phyloP scores from a whole-genome alignment of 1,140 invertebrate species.

The Wiebesia pumilae region DNA sequence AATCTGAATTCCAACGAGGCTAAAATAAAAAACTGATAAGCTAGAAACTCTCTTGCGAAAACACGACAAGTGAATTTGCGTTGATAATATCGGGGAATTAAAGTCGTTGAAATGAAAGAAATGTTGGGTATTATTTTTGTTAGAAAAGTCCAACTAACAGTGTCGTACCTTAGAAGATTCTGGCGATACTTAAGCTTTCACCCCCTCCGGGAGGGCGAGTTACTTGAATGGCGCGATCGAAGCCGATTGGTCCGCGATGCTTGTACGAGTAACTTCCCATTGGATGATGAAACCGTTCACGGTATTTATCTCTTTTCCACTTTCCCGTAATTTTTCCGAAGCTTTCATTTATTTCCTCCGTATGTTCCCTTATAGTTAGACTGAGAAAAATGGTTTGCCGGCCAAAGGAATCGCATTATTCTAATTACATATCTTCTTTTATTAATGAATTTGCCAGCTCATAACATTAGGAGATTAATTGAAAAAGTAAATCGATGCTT shows the following conservation, averaged over 20 bases:
- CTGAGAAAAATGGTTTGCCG: background rate
- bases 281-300: conserved; percentile 4
- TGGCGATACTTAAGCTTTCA: conserved; percentile 58
- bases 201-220: conserved; percentile 54
- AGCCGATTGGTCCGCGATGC: conserved; percentile 57
- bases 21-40: no score
- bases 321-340: background rate
- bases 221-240: conserved; percentile 49
- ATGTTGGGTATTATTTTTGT: conserved; percentile 11
- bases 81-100: background rate
- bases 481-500: background rate
- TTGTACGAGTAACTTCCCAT: conserved; percentile 23
- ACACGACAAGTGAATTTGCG: background rate
- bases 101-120: background rate
- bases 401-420: background rate
- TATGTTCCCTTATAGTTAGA: background rate
- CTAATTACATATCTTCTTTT: background rate
- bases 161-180: conserved; percentile 28
- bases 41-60: no score
- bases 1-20: background rate
- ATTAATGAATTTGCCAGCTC: background rate
- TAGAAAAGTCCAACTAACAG: conserved; percentile 14
- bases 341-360: background rate
- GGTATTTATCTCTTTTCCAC: background rate
- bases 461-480: background rate